Percentiles rank a stretch among this genome's conserved stretches.
phyloP scores from a whole-genome alignment of 2,113 vertebrate species.

The Protomyctophum bolini region DNA sequence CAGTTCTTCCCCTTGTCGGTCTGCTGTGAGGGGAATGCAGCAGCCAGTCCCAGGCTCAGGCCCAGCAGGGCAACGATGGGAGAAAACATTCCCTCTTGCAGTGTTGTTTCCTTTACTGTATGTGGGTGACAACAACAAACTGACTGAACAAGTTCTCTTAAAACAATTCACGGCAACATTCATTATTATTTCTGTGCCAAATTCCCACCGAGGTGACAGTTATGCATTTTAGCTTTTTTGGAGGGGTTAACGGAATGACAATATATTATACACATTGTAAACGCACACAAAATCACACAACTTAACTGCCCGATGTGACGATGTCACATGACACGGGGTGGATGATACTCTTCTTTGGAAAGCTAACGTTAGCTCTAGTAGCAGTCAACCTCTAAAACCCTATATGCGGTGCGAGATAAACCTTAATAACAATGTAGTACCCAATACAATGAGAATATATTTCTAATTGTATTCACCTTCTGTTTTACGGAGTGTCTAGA shows the following conservation, averaged over 20 bases:
- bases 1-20: conserved; percentile 87
- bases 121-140: not conserved
- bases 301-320: conserved; percentile 20
- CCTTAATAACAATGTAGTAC: not conserved
- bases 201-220: not conserved
- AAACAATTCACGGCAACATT: no score
- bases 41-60: conserved; percentile 67
- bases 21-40: conserved; percentile 66
- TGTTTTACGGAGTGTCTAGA: not conserved
- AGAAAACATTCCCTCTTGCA: conserved; percentile 68
- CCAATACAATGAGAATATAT: not conserved
- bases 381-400: not conserved
- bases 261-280: not conserved
- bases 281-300: not conserved
- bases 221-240: no score
- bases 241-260: not conserved
- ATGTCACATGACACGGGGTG: conserved; percentile 63
- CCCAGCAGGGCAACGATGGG: conserved; percentile 65
- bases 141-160: not conserved
- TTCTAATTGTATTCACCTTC: conserved; percentile 35
- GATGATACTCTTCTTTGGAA: not conserved
- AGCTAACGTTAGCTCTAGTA: not conserved
- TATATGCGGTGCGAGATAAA: not conserved
- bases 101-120: not conserved
- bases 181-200: not conserved